Base-by-base conservation (phyloP, 2,113 vertebrate species). In the Melospiza melodia region DNA sequence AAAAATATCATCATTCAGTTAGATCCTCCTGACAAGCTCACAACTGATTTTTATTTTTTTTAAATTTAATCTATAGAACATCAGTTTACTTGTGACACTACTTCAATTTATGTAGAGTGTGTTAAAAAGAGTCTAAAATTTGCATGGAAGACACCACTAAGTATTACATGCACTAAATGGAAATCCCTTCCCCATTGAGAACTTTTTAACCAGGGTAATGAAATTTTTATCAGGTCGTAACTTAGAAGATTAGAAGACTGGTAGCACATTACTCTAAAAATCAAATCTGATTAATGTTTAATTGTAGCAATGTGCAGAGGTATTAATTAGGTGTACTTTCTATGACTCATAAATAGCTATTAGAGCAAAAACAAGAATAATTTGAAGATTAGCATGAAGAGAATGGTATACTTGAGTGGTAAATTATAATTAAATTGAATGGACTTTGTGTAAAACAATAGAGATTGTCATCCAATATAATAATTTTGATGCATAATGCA, bases 231-330 rank as follows among this genome's bases (percentile, higher is more conserved):
- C 89, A 89, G 94, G 87, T 96, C 35, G 1, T 91, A 96, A 96
- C 92, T 96, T 77, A 89, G 71, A 85, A 96, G 84, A 95, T 92
- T 94, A 96, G 75, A 92, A 80, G 75, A 97, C 88, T 96, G 68
- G 89, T 94, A 92, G 77, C 89, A 55, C 81, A 95, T 96, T 95
- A 97, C 87, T 97, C 59, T 93, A 79, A 97, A 97, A 97, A 93
- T 97, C 96, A 97, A 96, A 97, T 97, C 48, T 96, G 94, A 98
- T 97, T 98, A 97, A 96, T 96, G 95, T 94, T 97, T 97, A 97
- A 97, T 95, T 97, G 89, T 68, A 96, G 89, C 43, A 89, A 93
- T 87, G 94, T 84, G 95, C 83, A 96, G 66, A 95, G 77, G 77
- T 97, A 96, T 94, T 97, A 97, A 95, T 96, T 96, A 97, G 84